Evolutionary conservation across 1,140 invertebrate species (phyloP), one percentile per base, ranked within the genome.

Genomic region (Scaptomyza hsui): DNA sequence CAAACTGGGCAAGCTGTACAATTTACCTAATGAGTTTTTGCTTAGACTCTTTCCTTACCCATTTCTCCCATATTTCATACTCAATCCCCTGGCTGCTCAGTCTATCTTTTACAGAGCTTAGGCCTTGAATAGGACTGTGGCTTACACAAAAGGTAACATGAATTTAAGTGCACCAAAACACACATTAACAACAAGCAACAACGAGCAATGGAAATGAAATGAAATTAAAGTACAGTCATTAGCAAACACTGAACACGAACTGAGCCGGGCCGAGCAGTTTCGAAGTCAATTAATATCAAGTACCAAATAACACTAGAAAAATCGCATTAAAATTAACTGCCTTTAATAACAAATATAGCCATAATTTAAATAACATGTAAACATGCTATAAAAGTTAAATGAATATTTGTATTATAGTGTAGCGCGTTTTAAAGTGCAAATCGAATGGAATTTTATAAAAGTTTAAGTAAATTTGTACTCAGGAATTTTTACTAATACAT

Each of bases 21-120:
- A 74, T 81, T 77, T 81, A 69, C 70, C 48, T 74, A 76, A 82
- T 82, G 78, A 69, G 73, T 82, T 83, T 85, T 78, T 2, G 15
- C 18, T 12, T 16, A 10, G 9, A 21, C 12, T 4, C 35, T 29
- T 6, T 6, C 3, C 7, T 24, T 37, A n/a, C 0, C 4, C 12
- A 5, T 37, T 37, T 29, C n/a, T 7, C 45, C 24, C 13, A 29
- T 24, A 19, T 19, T 32, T 49, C 21, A 4, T 10, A 42, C 37
- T 15, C 15, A 16, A 3, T 19, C 26, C 37, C 13, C 24, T 24
- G 3, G 9, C 41, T 41, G 9, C 39, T 12, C 13, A 6, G 9
- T 26, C 24, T 24, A 10, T 7, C 15, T 10, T 5, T 1, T 41
- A 44, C 16, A 26, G 2, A 21, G 48, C 32, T 21, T 9, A 21